Evolutionary conservation across 2,113 vertebrate genomes (phyloP).

Genomic region (Raja brachyura): DNA sequence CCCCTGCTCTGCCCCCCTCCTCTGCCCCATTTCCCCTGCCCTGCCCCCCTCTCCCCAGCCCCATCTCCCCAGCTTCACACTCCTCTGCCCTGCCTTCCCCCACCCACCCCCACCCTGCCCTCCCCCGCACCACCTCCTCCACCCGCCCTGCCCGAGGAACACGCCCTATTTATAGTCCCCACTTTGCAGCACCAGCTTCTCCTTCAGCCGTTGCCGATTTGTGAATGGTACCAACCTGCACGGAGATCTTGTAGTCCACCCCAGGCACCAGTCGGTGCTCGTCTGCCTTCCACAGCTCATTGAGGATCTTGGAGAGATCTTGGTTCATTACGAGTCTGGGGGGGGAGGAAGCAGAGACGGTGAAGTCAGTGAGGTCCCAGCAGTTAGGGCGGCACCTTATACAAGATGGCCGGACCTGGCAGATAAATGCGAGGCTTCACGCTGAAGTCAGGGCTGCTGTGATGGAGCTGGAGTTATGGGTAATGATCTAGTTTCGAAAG

Average conservation of each 20-base stretch:
- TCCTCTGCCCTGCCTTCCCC: too few species aligned
- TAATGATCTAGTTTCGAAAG: neutral
- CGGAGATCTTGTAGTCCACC: conserved; percentile 65
- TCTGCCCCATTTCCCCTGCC: too few species aligned
- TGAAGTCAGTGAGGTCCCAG: neutral
- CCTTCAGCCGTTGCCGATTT: neutral
- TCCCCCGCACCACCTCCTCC: too few species aligned
- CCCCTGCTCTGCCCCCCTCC: too few species aligned
- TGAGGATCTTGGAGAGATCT: conserved; percentile 69
- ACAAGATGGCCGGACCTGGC: too few species aligned
- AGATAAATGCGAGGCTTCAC: neutral
- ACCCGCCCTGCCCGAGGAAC: neutral
- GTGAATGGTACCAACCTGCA: conserved; percentile 55
- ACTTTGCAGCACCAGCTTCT: neutral
- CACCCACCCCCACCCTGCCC: too few species aligned
- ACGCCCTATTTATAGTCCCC: neutral
- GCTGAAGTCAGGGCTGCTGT: neutral
- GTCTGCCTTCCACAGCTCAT: conserved; percentile 65
- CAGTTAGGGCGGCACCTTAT: too few species aligned
- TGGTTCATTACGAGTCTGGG: conserved; percentile 53
- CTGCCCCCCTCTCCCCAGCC: too few species aligned
- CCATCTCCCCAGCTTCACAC: too few species aligned
- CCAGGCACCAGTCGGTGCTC: conserved; percentile 64
- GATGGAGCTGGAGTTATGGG: too few species aligned
- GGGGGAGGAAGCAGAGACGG: conserved; percentile 33